Evolutionary conservation across 1,140 invertebrate species (phyloP), one percentile per base, ranked within the genome.

Genomic region (Chironomus tepperi): DNA sequence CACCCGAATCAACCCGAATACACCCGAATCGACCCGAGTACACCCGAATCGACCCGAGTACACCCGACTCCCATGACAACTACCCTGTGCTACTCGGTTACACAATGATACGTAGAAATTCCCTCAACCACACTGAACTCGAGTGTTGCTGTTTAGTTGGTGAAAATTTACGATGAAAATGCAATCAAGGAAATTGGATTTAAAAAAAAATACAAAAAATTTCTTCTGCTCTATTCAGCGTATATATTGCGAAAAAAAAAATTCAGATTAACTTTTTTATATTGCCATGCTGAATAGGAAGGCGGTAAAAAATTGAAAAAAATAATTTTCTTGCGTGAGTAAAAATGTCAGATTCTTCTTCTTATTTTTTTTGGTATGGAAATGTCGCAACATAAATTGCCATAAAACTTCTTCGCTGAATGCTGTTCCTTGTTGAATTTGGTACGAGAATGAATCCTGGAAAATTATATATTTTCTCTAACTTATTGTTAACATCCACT

Each of bases 131-230:
- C 24, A 34, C 24, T 34, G 24, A 34, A 34, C 24, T 57, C 8
- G 5, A 57, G 12, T 57, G 47, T n/a, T 57, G n/a, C 47, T 57
- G 47, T n/a, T 57, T 34, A 34, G 47, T 57, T 57, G 47, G 5
- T 57, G n/a, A 57, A 47, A 57, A 57, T 57, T 57, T 57, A 57
- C 47, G 47, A 57, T 57, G 47, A 57, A 70, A 70, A 70, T 70
- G 65, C 65, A 70, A 70, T 70, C 65, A 70, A 70, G 65, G 65
- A 70, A 70, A 70, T 70, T 70, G 18, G 65, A 70, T 70, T 70
- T 70, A 21, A 21, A 70, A 70, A 57, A 5, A 57, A 2, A 47
- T 9, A 47, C 43, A 9, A 9, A 47, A 3, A 57, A 57, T 57
- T 57, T 15, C 24, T 34, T 12, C 12, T 57, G n/a, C 47, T 57